Conservation (phyloP, 1,140 invertebrate genomes). For the Hyphantria cunea region DNA sequence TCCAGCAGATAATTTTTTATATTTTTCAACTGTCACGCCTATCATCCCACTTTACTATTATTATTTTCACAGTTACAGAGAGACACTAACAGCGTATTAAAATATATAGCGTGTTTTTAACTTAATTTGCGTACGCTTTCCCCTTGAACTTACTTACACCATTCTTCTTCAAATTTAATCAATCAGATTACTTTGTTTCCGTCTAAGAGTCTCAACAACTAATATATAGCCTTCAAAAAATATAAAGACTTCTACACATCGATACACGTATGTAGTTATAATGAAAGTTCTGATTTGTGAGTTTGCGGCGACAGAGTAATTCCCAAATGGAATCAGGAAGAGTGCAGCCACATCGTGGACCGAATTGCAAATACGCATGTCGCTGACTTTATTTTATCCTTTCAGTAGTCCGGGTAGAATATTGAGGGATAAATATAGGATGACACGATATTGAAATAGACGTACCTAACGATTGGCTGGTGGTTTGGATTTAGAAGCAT, state of each 20-base stretch:
- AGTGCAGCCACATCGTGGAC: constrained; percentile 71
- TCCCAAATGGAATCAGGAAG: constrained; percentile 80
- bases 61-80: too few species aligned
- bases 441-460: background rate
- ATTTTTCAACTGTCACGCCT: too few species aligned
- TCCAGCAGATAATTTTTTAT: too few species aligned
- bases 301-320: constrained; percentile 73
- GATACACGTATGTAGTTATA: constrained; percentile 47
- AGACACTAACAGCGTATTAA: background rate
- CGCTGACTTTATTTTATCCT: constrained; percentile 63
- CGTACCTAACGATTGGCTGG: background rate
- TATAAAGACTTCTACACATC: background rate
- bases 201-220: too few species aligned
- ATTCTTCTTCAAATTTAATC: background rate
- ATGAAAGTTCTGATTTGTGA: constrained; percentile 78
- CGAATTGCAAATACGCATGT: constrained; percentile 77
- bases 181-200: too few species aligned
- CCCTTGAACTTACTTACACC: too few species aligned
- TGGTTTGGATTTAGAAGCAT: background rate
- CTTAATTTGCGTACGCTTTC: too few species aligned
- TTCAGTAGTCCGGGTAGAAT: constrained; percentile 24
- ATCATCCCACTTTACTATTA: too few species aligned
- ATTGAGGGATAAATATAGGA: constrained; percentile 23
- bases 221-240: too few species aligned
- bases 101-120: too few species aligned